A percentile compares a stretch with the other conserved stretches of the same genome.
These are phyloP conservation scores for Candoia aspera DNA, from an alignment of 2,113 vertebrate species.

Conservation along the genomic window DNA sequence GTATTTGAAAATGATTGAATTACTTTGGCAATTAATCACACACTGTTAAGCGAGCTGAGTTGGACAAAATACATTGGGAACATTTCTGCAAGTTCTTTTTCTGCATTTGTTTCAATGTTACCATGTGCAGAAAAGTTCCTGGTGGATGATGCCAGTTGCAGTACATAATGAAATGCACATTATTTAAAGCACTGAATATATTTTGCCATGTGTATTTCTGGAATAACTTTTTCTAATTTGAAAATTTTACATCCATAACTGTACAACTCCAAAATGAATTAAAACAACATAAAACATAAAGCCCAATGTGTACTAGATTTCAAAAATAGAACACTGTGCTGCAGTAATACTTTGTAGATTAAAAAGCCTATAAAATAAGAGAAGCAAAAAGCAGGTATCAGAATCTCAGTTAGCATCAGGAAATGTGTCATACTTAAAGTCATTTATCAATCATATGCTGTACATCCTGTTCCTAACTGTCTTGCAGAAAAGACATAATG, in stretches of 20 bases:
- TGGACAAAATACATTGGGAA: slow-evolving; percentile 5
- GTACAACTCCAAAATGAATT: slow-evolving; percentile 72
- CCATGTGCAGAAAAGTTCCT: background rate
- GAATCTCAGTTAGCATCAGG: slow-evolving; percentile 76
- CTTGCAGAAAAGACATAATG: slow-evolving; percentile 80
- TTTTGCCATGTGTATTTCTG: slow-evolving; percentile 72
- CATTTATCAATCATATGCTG: slow-evolving; percentile 77
- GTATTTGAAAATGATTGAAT: slow-evolving; percentile 44
- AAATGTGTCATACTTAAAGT: slow-evolving; percentile 74
- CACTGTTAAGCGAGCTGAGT: slow-evolving; percentile 40
- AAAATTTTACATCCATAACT: slow-evolving; percentile 64
- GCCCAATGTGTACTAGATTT: slow-evolving; percentile 64
- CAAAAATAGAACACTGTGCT: slow-evolving; percentile 72
- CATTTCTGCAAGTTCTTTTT: background rate
- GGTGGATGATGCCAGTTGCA: slow-evolving; percentile 20
- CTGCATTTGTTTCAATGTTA: background rate
- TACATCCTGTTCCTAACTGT: slow-evolving; percentile 82
- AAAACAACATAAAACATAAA: slow-evolving; percentile 65
- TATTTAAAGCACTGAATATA: slow-evolving; percentile 77
- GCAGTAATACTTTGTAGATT: slow-evolving; percentile 69
- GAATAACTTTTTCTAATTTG: slow-evolving; percentile 50
- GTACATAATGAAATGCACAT: slow-evolving; percentile 70
- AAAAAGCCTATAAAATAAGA: slow-evolving; percentile 69
- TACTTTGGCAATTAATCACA: slow-evolving; percentile 66
- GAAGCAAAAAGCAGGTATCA: slow-evolving; percentile 72